Evolutionary conservation across 2,797 vertebrate genomes (phyloP), one percentile per base, ranked within the genome.

Genomic region (Lithobates pipiens): DNA sequence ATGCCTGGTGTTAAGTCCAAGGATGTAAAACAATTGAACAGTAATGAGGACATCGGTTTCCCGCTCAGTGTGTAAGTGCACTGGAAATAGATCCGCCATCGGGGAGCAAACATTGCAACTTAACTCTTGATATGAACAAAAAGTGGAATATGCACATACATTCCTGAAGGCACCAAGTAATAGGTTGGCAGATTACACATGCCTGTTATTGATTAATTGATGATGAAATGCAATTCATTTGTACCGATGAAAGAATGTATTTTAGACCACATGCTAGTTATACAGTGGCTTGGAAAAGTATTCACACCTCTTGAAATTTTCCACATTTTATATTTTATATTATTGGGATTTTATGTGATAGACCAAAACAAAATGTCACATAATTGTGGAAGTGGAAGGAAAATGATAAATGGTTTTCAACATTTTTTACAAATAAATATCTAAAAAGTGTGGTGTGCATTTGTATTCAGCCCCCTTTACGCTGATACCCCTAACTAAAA

Each of bases 31-130:
- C 85, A 86, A 86, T 82, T 82, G 74, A 65, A 23, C 67, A 72
- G 85, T 82, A 82, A 86, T 86, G 67, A 70, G 79, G 74, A 82
- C 74, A 82, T 86, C 81, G 44, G 73, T 67, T 86, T 86, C 80
- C 85, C 68, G 74, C 72, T 82, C 50, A 67, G 18, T 82, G 67
- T n/a, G 54, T 86, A 82, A 71, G 34, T 65, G 50, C 54, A 32
- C 50, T 86, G 29, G 79, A 86, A 82, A 86, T 86, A 86, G 85
- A 86, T 50, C 36, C 65, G 85, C 36, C 68, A 82, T 82, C 29
- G 80, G 85, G 73, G 29, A 82, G 63, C 68, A 77, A 25, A 82
- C 70, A 86, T 68, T 71, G 46, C 34, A 77, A 73, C 67, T 81
- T 77, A 76, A 85, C 76, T 69, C 76, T 44, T 15, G 10, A 46